These are phyloP conservation scores for Muricea muricata DNA, from an alignment of 92 coral and sea anemone genomes.

Conservation along the genomic window DNA sequence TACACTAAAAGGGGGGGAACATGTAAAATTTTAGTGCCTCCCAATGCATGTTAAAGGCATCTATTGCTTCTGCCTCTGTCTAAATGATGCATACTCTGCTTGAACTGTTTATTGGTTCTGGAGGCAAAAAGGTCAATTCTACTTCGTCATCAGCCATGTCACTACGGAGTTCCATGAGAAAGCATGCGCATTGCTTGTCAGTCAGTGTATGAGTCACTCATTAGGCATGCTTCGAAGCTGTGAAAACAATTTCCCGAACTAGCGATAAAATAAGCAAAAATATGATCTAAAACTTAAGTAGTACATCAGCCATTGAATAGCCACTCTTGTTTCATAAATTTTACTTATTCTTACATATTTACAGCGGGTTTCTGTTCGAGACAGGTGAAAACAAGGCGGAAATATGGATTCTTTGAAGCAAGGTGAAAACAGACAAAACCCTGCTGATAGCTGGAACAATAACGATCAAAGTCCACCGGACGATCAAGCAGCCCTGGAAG, in stretches of 20 bases:
- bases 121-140: conserved; percentile 43
- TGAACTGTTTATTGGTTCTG: conserved; percentile 37
- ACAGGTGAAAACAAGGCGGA: not conserved
- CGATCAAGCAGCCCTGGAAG: not conserved
- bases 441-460: not conserved
- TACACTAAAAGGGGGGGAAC: conserved; percentile 49
- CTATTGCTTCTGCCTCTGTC: conserved; percentile 41
- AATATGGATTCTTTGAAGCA: not conserved
- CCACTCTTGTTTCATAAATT: not conserved
- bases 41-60: conserved; percentile 32
- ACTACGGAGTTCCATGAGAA: conserved; percentile 39
- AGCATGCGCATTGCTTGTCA: conserved; percentile 38
- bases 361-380: not conserved
- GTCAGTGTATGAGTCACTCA: conserved; percentile 19
- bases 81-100: conserved; percentile 28
- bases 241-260: not conserved
- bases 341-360: not conserved
- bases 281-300: no score
- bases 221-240: not conserved
- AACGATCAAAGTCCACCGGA: conserved; percentile 35
- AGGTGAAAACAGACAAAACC: not conserved
- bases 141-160: conserved; percentile 30
- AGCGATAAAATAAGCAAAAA: not conserved
- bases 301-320: not conserved
- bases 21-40: conserved; percentile 23